Conservation (phyloP, 2,888 invertebrate genomes). For the Drosophila neonasuta region DNA sequence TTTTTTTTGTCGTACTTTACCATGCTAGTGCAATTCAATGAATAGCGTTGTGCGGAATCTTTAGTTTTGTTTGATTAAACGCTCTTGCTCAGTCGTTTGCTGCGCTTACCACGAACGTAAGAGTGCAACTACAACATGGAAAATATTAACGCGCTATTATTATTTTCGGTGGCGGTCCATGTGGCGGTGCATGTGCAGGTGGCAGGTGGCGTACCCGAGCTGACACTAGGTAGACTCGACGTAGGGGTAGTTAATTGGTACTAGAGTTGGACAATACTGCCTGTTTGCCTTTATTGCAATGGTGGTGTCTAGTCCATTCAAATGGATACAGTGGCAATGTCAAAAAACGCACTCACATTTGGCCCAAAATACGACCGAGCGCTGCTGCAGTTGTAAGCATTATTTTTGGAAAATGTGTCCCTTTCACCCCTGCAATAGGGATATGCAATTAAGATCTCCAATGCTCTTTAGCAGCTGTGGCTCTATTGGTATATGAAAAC, state of each 20-base stretch:
- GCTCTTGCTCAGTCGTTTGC: conserved; percentile 19
- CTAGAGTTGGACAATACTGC: conserved; percentile 63
- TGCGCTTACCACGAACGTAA: conserved; percentile 65
- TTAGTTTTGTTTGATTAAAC: conserved; percentile 7
- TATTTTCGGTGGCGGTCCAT: conserved; percentile 7
- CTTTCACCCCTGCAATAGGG: conserved; percentile 12
- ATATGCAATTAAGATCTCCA: conserved; percentile 16
- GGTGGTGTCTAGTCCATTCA: conserved; percentile 31
- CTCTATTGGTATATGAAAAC: conserved; percentile 50
- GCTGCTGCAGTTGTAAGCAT: background rate
- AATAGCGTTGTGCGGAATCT: conserved; percentile 24
- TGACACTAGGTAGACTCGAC: background rate
- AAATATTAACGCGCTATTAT: conserved; percentile 35
- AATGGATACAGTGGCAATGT: conserved; percentile 35
- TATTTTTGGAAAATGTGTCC: background rate
- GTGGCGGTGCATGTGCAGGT: too few relatives aligned
- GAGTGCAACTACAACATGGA: conserved; percentile 63
- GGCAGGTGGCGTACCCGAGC: conserved; percentile 38
- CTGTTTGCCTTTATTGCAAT: conserved; percentile 12
- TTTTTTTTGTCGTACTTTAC: conserved; percentile 22
- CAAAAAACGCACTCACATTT: conserved; percentile 30
- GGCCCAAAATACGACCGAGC: conserved; percentile 13
- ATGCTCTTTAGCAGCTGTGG: conserved; percentile 43
- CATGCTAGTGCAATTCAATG: conserved; percentile 23
- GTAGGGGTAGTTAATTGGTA: conserved; percentile 67